Base-by-base conservation (phyloP, 2,113 vertebrate genomes). In the Oenanthe melanoleuca region DNA sequence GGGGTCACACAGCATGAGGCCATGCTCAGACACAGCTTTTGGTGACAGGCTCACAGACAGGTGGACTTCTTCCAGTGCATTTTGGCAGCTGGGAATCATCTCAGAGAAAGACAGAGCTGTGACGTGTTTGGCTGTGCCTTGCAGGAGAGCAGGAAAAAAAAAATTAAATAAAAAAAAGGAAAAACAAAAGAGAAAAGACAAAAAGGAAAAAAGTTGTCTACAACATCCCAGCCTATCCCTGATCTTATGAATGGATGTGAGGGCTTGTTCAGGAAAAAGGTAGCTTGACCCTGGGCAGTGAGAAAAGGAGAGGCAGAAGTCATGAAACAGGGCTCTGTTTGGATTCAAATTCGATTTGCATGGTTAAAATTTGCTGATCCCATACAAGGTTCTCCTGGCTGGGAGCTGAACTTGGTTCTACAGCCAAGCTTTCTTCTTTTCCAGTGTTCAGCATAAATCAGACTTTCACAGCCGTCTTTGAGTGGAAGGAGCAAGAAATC, bases 381-480 rank as follows among this genome's bases (percentile, higher is more conserved):
- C 84, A 88, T 86, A 84, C 80, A 84, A 91, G 92, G 85, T 66
- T 92, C 95, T 95, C 80, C 91, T 95, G 75, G 91, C 94, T 95
- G 67, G 77, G 89, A 95, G 45, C 57, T 95, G 82, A 67, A 83
- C n/a, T 79, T 88, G 33, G 66, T 93, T 95, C 92, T 49, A 70
- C 78, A 93, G 96, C 96, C 95, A 93, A 93, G 53, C 69, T 61
- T 88, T 90, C 82, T 81, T 72, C 74, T 93, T 86, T 95, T 86
- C 87, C 89, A 95, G 69, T 10, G 40, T 77, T 95, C 56, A 84
- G 73, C 85, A 95, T 96, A 96, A 97, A 97, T 96, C 93, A 97
- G 90, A 72, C 49, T 97, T 96, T 95, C 85, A 93, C 53, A 91
- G 89, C 70, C 3, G 23, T 59, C 73, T 94, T 94, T 88, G 70